Evolutionary conservation across 2,888 invertebrate genomes (phyloP).

Genomic region (Meteorus colon): DNA sequence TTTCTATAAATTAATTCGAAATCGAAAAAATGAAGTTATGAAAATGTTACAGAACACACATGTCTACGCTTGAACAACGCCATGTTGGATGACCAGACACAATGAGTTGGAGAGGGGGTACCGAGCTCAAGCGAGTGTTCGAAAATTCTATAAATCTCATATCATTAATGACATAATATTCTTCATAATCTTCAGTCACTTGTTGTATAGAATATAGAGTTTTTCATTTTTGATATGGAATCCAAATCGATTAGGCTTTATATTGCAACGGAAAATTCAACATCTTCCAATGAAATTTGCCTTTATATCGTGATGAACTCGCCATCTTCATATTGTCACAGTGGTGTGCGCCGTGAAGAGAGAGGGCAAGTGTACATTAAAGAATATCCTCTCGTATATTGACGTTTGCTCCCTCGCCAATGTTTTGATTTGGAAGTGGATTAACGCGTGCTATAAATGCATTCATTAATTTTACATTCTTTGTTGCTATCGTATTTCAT

Average conservation of each 20-base stretch:
- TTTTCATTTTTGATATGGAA: neutral
- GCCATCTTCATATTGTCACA: constrained; percentile 60
- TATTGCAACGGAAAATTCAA: constrained; percentile 5
- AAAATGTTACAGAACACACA: constrained; percentile 36
- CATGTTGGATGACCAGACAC: constrained; percentile 54
- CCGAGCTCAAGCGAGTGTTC: constrained; percentile 32
- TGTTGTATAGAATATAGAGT: constrained; percentile 12
- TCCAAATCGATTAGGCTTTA: neutral
- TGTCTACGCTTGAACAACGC: constrained; percentile 51
- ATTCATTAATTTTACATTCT: constrained; percentile 38
- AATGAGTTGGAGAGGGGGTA: too few relatives aligned
- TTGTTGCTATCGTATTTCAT: constrained; percentile 33
- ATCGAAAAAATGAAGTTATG: constrained; percentile 18
- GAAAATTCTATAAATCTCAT: constrained; percentile 27
- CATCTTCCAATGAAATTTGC: neutral
- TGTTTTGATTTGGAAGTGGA: constrained; percentile 43
- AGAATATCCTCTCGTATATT: constrained; percentile 31
- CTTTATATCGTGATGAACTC: constrained; percentile 34
- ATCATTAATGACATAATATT: constrained; percentile 19
- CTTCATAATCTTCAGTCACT: constrained; percentile 7
- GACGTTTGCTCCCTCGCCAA: constrained; percentile 43
- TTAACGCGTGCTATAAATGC: constrained; percentile 34
- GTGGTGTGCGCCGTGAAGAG: too few relatives aligned
- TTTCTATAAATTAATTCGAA: constrained; percentile 2
- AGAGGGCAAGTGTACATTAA: constrained; percentile 26